A percentile compares a stretch with the other conserved stretches of the same genome.
Conservation (phyloP, 1,140 invertebrate genomes). For the Brachionus rubens region DNA sequence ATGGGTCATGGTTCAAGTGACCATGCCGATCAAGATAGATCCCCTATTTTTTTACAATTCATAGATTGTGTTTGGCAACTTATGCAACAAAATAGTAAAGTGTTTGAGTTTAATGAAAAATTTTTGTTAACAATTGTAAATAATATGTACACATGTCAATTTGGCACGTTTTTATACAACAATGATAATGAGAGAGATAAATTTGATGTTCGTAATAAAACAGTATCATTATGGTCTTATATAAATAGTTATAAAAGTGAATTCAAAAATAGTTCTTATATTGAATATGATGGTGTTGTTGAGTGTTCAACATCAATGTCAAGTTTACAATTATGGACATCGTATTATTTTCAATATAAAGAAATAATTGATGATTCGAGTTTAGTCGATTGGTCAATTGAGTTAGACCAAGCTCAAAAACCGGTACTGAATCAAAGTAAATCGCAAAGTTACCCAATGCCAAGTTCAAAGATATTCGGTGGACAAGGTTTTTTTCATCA, state of each 20-base stretch:
- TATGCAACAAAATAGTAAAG: slow-evolving; percentile 65
- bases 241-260: slow-evolving; percentile 79
- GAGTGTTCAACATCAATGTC: slow-evolving; percentile 15
- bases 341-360: slow-evolving; percentile 16
- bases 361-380: slow-evolving; percentile 18
- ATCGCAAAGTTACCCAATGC: not conserved
- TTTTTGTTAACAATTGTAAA: slow-evolving; percentile 92
- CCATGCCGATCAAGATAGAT: slow-evolving; percentile 59
- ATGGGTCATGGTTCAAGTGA: slow-evolving; percentile 36
- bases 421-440: not conserved
- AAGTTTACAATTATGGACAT: slow-evolving; percentile 23
- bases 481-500: not conserved
- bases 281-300: slow-evolving; percentile 14
- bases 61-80: slow-evolving; percentile 92
- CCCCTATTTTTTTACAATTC: slow-evolving; percentile 96
- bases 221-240: slow-evolving; percentile 90
- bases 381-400: not conserved
- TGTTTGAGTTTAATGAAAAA: slow-evolving; percentile 94
- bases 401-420: not conserved
- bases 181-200: slow-evolving; percentile 64
- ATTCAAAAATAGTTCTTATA: slow-evolving; percentile 72
- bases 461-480: not conserved
- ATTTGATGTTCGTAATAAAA: slow-evolving; percentile 67
- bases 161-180: slow-evolving; percentile 96
- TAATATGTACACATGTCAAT: slow-evolving; percentile 93